Percentiles rank a stretch among this genome's conserved stretches.
phyloP scores from a whole-genome alignment of 2,113 vertebrate species.

The Xenotilapia caudafasciata region DNA sequence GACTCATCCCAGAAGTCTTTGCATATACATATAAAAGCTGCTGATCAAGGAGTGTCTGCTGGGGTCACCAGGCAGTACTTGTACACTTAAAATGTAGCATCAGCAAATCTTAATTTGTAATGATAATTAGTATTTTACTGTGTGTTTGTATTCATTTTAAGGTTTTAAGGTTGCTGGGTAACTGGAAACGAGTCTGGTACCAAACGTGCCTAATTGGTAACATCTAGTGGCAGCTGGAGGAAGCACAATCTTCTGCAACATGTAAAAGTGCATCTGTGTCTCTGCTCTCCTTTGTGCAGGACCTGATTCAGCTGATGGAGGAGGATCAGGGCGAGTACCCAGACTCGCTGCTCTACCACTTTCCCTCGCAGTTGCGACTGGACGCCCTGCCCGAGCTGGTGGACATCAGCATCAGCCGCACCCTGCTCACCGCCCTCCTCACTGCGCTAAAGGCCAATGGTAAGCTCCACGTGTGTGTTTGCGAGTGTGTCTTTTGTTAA shows the following conservation, averaged over 20 bases:
- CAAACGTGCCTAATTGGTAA: background rate
- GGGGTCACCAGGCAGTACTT: accelerated
- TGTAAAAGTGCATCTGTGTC: background rate
- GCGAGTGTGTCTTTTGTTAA: background rate
- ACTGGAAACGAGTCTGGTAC: background rate
- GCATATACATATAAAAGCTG: background rate
- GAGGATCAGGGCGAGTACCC: conserved; percentile 74
- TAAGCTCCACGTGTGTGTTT: conserved; percentile 27
- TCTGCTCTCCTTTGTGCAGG: conserved; percentile 41
- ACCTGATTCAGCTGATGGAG: conserved; percentile 70
- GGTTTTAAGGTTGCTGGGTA: background rate
- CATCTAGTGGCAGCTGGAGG: background rate
- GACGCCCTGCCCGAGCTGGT: conserved; percentile 73
- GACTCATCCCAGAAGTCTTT: background rate
- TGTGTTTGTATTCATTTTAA: background rate
- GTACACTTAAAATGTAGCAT: accelerated
- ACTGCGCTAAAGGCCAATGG: conserved; percentile 78
- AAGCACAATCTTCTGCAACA: background rate
- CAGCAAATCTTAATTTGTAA: background rate
- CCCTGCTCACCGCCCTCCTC: conserved; percentile 75
- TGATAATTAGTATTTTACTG: background rate
- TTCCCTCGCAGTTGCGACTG: conserved; percentile 80
- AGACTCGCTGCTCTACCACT: conserved; percentile 77
- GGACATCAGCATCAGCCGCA: conserved; percentile 74
- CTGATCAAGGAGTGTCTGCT: background rate